Conservation (phyloP, 1,140 invertebrate species). For the Hestina assimilis region DNA sequence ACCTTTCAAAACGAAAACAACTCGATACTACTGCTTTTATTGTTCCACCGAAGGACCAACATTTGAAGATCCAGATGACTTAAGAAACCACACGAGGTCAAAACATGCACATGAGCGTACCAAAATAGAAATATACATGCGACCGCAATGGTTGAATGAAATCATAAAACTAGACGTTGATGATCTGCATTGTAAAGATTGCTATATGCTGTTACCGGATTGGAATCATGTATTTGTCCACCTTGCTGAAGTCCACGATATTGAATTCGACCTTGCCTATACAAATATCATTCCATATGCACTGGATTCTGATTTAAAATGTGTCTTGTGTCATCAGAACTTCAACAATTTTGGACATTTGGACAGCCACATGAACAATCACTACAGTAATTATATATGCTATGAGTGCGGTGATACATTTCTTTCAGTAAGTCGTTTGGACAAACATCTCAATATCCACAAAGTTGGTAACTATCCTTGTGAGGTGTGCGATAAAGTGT, state of each 20-base stretch:
- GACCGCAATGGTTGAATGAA: constrained; percentile 50
- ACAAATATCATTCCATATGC: constrained; percentile 50
- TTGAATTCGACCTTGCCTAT: constrained; percentile 46
- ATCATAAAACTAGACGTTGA: constrained; percentile 52
- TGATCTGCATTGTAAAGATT: constrained; percentile 45
- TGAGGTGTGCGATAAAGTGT: constrained; percentile 47
- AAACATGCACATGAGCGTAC: constrained; percentile 37
- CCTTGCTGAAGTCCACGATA: constrained; percentile 38
- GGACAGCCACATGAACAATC: constrained; percentile 62
- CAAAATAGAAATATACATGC: constrained; percentile 41
- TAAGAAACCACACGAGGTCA: constrained; percentile 41
- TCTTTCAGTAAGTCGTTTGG: constrained; percentile 37
- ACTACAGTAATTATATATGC: constrained; percentile 61
- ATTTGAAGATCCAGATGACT: constrained; percentile 44
- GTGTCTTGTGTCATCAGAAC: constrained; percentile 41
- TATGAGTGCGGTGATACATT: constrained; percentile 57
- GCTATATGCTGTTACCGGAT: constrained; percentile 29
- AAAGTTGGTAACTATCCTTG: constrained; percentile 42
- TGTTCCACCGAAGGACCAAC: constrained; percentile 41
- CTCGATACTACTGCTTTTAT: constrained; percentile 51
- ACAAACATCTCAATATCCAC: constrained; percentile 51
- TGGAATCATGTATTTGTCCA: constrained; percentile 61
- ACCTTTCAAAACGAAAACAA: constrained; percentile 52
- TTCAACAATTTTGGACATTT: constrained; percentile 47
- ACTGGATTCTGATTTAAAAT: constrained; percentile 34